Evolutionary conservation across 2,888 invertebrate species (phyloP), one percentile per base, ranked within the genome.

Genomic region (Chesias legatella): DNA sequence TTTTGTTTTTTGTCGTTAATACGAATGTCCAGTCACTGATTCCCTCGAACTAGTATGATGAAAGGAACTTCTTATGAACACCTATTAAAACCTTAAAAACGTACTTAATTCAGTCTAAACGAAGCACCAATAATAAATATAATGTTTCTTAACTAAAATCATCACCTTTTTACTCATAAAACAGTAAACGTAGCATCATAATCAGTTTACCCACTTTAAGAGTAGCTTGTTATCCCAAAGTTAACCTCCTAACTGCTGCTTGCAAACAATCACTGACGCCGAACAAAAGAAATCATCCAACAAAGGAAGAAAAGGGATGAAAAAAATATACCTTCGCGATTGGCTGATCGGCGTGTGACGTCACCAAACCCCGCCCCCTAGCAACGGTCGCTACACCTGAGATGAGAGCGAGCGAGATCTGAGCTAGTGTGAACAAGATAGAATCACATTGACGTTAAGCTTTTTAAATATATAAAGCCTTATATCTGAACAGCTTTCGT

Each of bases 331-430:
- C 49, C 60, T 36, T 57, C 51, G 47, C 58, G 69, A 84, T 86
- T 88, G 85, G 86, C 60, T 64, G 70, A 63, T 60, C 53, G 57
- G 33, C 51, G 50, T 31, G 75, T 86, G 84, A 88, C 85, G 88
- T 88, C 86, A 88, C 65, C 38, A 44, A 43, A 72, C 77, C 67
- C 75, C 88, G 84, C 88, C 88, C 86, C 88, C 67, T 86, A 76
- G 79, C 85, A 81, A 88, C 88, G 71, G 82, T 84, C 78, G 74
- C 84, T 75, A 79, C 73, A 78, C 76, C 73, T 73, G 88, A 88
- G 88, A 88, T 83, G 80, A 85, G 77, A 73, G 67, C 45, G 72
- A 76, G 64, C 55, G 75, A 72, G 77, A 75, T 70, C 62, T 58
- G 58, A 58, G 51, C 53, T 64, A 60, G 70, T 66, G 70, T 56